Base-by-base conservation (phyloP, 2,888 invertebrate species). In the Agapostemon virescens region DNA sequence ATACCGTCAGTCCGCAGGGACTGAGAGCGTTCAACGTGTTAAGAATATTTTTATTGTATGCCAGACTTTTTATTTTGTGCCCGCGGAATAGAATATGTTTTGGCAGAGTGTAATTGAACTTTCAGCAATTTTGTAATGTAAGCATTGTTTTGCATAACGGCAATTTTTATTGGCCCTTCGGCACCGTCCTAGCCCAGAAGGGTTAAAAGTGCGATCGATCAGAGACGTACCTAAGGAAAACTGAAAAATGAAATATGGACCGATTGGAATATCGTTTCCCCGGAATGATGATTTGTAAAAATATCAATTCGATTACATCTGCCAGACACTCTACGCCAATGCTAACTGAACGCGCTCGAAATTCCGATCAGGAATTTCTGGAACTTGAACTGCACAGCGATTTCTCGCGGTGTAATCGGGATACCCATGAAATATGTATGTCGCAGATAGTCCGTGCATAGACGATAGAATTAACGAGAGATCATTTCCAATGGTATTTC, bases 311-410 rank as follows among this genome's bases (percentile, higher is more conserved):
- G 42, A 15, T 61, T 13, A 20, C 30, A 33, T 61, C 63, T 40
- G n/a, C 13, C 42, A 20, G 45, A 52, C 33, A 33, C 17, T 68
- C 66, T 81, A 79, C 86, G 85, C 82, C 85, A 73, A 74, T 87
- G 85, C 73, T 33, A 70, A 70, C 75, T 49, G 74, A 68, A 68
- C 73, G 52, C 79, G 74, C 52, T 68, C 85, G 85, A 78, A 82
- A 87, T 88, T 86, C 86, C 86, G 84, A 77, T 84, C 78, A 68
- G 82, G 88, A 86, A 82, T 86, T 75, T 78, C 86, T 77, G 80
- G 77, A 80, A 81, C 79, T 80, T 61, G 69, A 63, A 67, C 64
- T 81, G 76, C 45, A 40, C 78, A 66, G 71, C 69, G 86, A 86
- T 86, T 86, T 87, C 81, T 81, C 79, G 83, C 78, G 68, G 52